Conservation (phyloP, 35 echinoderm and acorn worm species). For the Patiria miniata region DNA sequence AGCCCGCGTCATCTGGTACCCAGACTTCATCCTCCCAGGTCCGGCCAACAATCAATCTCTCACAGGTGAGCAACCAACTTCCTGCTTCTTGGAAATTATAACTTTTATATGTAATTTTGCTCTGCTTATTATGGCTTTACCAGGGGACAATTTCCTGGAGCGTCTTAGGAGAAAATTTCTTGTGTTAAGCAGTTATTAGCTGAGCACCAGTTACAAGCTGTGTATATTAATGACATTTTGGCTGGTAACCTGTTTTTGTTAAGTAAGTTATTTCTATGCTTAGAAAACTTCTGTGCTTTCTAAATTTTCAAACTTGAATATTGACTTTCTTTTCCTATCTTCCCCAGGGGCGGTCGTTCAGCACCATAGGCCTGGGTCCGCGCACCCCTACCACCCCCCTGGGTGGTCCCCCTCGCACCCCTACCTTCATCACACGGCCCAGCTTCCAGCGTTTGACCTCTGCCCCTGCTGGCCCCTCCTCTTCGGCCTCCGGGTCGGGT, state of each 20-base stretch:
- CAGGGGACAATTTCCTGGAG: constrained; percentile 1
- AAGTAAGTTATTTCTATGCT: no score
- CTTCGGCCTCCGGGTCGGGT: background rate
- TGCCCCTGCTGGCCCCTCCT: constrained; percentile 20
- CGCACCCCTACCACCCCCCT: constrained; percentile 9
- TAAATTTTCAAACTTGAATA: no score
- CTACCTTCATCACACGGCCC: background rate
- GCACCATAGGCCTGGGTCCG: background rate
- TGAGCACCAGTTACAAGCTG: no score
- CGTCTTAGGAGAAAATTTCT: no score
- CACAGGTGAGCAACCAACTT: background rate
- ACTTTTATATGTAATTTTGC: background rate
- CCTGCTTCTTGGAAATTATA: background rate
- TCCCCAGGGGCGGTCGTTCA: background rate
- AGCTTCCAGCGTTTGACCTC: background rate
- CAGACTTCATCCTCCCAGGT: constrained; percentile 23
- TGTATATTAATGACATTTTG: no score
- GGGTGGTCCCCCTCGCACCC: background rate
- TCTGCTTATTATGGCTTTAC: background rate
- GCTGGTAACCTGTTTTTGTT: no score
- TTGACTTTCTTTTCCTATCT: background rate
- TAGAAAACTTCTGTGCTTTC: no score
- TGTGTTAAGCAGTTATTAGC: no score
- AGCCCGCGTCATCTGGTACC: constrained; percentile 49
- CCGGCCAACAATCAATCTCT: background rate